Evolutionary conservation across 1,140 invertebrate genomes (phyloP).

Genomic region (Asbolus verrucosus): DNA sequence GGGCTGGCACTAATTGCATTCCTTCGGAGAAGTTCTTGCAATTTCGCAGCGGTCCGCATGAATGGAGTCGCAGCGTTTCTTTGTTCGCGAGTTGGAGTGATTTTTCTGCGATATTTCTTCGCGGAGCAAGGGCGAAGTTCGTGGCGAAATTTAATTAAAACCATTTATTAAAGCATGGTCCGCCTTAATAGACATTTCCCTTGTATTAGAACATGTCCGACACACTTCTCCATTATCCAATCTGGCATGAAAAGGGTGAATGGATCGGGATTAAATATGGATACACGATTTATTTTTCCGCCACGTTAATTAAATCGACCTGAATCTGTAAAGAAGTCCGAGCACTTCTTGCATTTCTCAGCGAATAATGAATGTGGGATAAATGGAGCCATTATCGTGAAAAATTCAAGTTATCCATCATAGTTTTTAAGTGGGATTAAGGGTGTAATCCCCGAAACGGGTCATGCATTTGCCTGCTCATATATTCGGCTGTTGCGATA

Average conservation of each 20-base stretch:
- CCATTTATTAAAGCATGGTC: background rate
- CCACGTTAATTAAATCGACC: too few species aligned
- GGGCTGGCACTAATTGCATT: too few species aligned
- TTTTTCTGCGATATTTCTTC: background rate
- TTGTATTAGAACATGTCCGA: background rate
- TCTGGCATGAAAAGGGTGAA: background rate
- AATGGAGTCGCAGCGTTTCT: too few species aligned
- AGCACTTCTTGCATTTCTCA: too few species aligned
- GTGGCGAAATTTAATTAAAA: conserved; percentile 1
- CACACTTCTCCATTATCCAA: background rate
- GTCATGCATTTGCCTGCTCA: background rate
- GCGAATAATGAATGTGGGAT: too few species aligned
- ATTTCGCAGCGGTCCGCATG: too few species aligned
- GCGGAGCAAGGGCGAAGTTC: background rate
- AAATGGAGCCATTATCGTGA: background rate
- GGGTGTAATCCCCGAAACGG: background rate
- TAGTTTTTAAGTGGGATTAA: conserved; percentile 5
- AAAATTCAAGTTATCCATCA: background rate
- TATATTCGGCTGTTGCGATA: too few species aligned
- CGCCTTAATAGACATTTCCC: background rate
- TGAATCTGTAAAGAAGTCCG: too few species aligned
- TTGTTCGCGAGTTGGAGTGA: too few species aligned
- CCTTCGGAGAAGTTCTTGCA: background rate
- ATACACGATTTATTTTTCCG: background rate
- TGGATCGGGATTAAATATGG: background rate